Evolutionary conservation across 2,113 vertebrate genomes (phyloP).

Genomic region (Danio rerio): DNA sequence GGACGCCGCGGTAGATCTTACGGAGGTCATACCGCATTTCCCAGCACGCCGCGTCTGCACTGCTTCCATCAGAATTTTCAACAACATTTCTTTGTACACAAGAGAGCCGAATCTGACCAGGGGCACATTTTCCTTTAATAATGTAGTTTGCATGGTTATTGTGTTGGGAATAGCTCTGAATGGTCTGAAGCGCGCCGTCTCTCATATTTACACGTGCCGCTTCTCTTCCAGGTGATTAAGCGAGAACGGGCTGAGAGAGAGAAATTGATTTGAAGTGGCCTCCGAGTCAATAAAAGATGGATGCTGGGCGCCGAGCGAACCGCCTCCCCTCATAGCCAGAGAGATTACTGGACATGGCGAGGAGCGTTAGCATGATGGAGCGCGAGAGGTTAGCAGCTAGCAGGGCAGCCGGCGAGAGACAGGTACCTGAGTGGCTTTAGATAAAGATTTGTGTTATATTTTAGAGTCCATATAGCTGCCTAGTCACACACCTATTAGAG

Average conservation of each 20-base stretch:
- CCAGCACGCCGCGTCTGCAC: background rate
- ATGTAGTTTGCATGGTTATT: slow-evolving; percentile 48
- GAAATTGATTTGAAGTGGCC: slow-evolving; percentile 47
- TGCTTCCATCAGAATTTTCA: slow-evolving; percentile 11
- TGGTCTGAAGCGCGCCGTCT: slow-evolving; percentile 7
- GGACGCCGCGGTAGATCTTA: slow-evolving; percentile 15
- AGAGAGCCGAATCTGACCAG: slow-evolving; percentile 14
- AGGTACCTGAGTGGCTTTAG: slow-evolving; percentile 75
- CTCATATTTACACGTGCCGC: slow-evolving; percentile 39
- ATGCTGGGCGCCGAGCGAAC: slow-evolving; percentile 24
- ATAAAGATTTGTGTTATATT: slow-evolving; percentile 87
- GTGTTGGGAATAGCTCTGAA: slow-evolving; percentile 16
- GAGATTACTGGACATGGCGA: slow-evolving; percentile 43
- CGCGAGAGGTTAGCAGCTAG: slow-evolving; percentile 44
- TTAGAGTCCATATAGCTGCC: slow-evolving; percentile 82
- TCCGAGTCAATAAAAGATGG: slow-evolving; percentile 56
- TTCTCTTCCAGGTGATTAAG: slow-evolving; percentile 50
- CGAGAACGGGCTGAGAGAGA: slow-evolving; percentile 37
- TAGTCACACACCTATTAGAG: slow-evolving; percentile 80
- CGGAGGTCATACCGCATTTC: slow-evolving; percentile 18
- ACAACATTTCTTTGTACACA: slow-evolving; percentile 7
- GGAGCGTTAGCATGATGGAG: slow-evolving; percentile 48
- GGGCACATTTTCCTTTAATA: slow-evolving; percentile 13
- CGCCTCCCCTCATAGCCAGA: slow-evolving; percentile 6
- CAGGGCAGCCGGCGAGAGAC: slow-evolving; percentile 60